Evolutionary conservation across 2,888 invertebrate genomes (phyloP).

Genomic region (Oxyteleia sp.): DNA sequence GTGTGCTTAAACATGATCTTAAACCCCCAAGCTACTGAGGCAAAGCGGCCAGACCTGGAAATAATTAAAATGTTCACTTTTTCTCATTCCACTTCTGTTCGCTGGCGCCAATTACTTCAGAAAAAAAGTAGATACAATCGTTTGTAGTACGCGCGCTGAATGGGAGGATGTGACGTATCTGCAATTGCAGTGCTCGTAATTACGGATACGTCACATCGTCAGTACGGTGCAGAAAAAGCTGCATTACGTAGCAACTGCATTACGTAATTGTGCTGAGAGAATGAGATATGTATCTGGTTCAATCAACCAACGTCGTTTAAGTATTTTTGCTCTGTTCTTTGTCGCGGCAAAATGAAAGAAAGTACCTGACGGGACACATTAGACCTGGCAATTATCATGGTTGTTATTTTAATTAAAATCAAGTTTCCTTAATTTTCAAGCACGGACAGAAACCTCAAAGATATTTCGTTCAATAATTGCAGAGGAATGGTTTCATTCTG

Average conservation of each 20-base stretch:
- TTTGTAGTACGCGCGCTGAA: constrained; percentile 62
- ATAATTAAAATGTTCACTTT: constrained; percentile 70
- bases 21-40: constrained; percentile 54
- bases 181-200: constrained; percentile 67
- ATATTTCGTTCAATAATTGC: not conserved
- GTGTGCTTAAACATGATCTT: constrained; percentile 45
- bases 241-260: constrained; percentile 62
- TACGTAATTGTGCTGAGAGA: constrained; percentile 65
- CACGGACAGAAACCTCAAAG: not conserved
- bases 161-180: constrained; percentile 67
- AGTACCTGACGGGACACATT: constrained; percentile 4
- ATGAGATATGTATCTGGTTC: constrained; percentile 65
- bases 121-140: constrained; percentile 70
- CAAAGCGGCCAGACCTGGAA: constrained; percentile 42
- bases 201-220: constrained; percentile 70
- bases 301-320: constrained; percentile 52
- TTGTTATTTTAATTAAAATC: constrained; percentile 18
- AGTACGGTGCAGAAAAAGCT: constrained; percentile 59
- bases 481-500: not conserved
- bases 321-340: constrained; percentile 48
- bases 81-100: constrained; percentile 55
- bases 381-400: constrained; percentile 16
- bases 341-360: constrained; percentile 7
- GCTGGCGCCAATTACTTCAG: constrained; percentile 70
- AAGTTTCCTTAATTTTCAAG: constrained; percentile 10